Percentiles rank a stretch among this genome's conserved stretches.
These are phyloP conservation scores for Neotragus moschatus DNA, from an alignment of 2,113 vertebrate genomes.

Conservation along the genomic window DNA sequence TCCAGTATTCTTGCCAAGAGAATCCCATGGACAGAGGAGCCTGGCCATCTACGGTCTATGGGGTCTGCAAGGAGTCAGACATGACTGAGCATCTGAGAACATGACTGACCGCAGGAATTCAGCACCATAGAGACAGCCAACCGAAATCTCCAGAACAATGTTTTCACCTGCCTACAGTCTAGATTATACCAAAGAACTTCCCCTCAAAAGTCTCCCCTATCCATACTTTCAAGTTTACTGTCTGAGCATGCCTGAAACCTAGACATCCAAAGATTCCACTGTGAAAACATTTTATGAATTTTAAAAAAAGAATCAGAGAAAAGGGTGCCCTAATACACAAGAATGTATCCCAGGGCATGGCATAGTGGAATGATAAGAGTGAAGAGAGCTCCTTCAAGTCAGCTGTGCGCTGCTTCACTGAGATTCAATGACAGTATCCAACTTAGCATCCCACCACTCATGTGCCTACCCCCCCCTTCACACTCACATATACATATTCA, in stretches of 20 bases:
- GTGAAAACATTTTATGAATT: neutral
- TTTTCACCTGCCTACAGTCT: neutral
- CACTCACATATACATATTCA: neutral
- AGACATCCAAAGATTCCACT: neutral
- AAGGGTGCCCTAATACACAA: neutral
- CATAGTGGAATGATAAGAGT: neutral
- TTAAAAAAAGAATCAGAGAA: neutral
- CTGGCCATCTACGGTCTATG: neutral
- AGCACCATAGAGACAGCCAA: conserved; percentile 31
- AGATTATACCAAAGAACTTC: neutral
- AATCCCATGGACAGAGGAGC: neutral
- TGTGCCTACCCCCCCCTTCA: neutral
- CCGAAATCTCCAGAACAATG: neutral
- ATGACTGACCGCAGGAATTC: neutral
- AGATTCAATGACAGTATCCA: neutral
- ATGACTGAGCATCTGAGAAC: neutral
- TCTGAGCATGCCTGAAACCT: neutral
- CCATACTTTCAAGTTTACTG: neutral
- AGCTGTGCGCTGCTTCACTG: neutral
- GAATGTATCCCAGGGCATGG: neutral
- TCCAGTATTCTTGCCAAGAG: neutral
- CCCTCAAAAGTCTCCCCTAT: neutral
- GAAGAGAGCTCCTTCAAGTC: neutral
- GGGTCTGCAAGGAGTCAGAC: neutral
- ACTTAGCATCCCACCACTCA: too few relatives aligned